Conservation (phyloP, 2,888 invertebrate genomes). For the Torymus tubicola region DNA sequence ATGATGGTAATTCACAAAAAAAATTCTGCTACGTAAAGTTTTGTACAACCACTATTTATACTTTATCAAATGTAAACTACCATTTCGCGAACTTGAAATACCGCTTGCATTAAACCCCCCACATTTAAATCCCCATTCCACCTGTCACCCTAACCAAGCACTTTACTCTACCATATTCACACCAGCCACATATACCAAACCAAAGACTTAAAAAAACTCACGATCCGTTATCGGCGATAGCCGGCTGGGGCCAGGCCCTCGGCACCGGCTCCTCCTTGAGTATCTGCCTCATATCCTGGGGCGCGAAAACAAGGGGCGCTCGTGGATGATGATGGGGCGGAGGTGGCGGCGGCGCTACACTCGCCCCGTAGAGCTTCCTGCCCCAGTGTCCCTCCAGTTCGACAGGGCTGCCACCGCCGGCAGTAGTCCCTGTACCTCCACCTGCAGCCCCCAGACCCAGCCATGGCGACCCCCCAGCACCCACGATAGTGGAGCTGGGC, state of each 20-base stretch:
- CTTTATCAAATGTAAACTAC: too few relatives aligned
- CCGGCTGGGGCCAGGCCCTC: conserved; percentile 74
- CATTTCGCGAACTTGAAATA: too few relatives aligned
- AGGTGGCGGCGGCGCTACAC: conserved; percentile 74
- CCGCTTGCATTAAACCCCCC: too few relatives aligned
- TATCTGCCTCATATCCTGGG: conserved; percentile 75
- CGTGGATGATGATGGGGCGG: conserved; percentile 75
- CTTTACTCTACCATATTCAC: too few relatives aligned
- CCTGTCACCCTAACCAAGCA: too few relatives aligned
- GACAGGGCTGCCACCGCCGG: conserved; percentile 74
- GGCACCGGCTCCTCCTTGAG: conserved; percentile 75
- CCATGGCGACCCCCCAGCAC: conserved; percentile 76
- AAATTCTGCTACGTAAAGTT: too few relatives aligned
- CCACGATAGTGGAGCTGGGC: conserved; percentile 76
- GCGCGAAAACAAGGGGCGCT: conserved; percentile 73
- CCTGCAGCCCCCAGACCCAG: conserved; percentile 74
- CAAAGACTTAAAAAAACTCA: conserved; percentile 21
- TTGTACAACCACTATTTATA: too few relatives aligned
- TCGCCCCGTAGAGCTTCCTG: conserved; percentile 73
- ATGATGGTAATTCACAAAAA: too few relatives aligned
- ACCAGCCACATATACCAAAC: too few relatives aligned
- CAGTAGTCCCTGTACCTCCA: conserved; percentile 71
- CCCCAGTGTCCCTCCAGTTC: conserved; percentile 75
- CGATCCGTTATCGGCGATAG: conserved; percentile 71
- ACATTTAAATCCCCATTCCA: too few relatives aligned